Evolutionary conservation across 2,797 vertebrate genomes (phyloP).

Genomic region (Pseudochirops cupreus): DNA sequence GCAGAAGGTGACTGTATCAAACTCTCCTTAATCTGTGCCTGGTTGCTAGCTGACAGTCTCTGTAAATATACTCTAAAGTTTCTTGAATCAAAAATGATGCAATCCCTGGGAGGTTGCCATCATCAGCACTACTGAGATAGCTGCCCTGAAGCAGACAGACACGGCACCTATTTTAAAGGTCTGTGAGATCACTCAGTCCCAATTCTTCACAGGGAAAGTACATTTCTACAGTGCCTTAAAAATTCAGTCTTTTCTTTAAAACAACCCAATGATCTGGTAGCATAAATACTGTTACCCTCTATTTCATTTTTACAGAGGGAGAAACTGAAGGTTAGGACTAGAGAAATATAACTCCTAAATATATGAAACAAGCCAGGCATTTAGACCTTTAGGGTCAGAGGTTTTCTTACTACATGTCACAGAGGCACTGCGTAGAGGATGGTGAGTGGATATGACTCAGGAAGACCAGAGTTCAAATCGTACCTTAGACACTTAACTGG

Average conservation of each 20-base stretch:
- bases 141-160: conserved; percentile 5
- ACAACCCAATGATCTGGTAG: background rate
- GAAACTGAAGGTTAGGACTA: background rate
- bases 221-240: background rate
- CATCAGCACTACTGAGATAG: background rate
- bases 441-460: background rate
- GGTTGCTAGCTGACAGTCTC: conserved; percentile 17
- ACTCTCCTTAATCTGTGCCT: conserved; percentile 35
- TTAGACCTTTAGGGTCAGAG: background rate
- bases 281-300: background rate
- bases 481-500: background rate
- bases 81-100: conserved; percentile 49
- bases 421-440: background rate
- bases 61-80: conserved; percentile 65
- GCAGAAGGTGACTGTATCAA: background rate
- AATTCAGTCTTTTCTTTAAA: background rate
- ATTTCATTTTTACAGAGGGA: background rate
- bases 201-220: background rate
- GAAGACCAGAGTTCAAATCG: background rate
- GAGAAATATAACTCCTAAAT: background rate
- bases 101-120: conserved; percentile 45
- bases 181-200: background rate
- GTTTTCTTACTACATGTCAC: background rate
- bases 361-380: background rate
- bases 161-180: background rate